Conservation (phyloP, 2,113 vertebrate species). For the Corvus moneduloides region DNA sequence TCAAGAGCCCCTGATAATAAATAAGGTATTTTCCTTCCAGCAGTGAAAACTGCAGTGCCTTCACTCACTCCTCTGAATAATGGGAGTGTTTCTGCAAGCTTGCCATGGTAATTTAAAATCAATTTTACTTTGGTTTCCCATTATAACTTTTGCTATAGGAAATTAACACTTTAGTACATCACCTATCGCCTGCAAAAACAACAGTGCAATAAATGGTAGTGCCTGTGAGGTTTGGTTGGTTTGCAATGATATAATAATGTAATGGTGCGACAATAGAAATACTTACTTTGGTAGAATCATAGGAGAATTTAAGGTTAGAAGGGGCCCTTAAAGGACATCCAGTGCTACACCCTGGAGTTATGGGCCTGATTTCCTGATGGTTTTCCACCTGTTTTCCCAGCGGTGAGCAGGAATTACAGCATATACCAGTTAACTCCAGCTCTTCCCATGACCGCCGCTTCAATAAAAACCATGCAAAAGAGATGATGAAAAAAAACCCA, state of each 20-base stretch:
- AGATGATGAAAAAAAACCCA: background rate
- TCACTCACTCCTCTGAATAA: constrained; percentile 29
- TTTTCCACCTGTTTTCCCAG: background rate
- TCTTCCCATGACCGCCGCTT: background rate
- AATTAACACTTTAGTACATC: constrained; percentile 51
- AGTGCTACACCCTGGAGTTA: background rate
- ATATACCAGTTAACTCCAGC: background rate
- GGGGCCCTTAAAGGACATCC: background rate
- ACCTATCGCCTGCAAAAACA: constrained; percentile 8
- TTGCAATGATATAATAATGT: background rate
- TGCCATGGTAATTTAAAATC: constrained; percentile 58
- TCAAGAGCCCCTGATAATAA: background rate
- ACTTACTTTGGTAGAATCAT: background rate
- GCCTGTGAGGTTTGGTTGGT: background rate
- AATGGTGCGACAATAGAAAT: background rate
- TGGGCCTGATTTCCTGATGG: background rate
- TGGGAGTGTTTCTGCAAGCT: constrained; percentile 30
- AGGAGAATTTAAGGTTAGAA: background rate
- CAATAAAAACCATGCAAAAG: background rate
- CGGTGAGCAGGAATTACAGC: background rate
- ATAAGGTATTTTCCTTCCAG: background rate
- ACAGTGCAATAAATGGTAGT: background rate
- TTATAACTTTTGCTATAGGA: constrained; percentile 56
- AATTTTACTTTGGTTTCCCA: constrained; percentile 35
- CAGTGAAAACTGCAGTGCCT: background rate